phyloP scores from a whole-genome alignment of 2,888 invertebrate species.

The Cerceris ruficornis region DNA sequence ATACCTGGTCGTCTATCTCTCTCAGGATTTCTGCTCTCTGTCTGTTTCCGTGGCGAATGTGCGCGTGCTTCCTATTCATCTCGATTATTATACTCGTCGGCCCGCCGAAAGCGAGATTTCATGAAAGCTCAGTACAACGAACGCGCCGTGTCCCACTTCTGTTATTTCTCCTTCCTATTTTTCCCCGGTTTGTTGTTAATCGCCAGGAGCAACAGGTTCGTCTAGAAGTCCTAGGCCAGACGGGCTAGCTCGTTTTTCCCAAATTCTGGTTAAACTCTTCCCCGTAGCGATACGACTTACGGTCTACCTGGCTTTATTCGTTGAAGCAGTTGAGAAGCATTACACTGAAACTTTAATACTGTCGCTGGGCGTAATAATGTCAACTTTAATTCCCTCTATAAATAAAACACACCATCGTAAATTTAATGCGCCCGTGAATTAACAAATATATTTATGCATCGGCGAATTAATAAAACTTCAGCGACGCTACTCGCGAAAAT shows the following conservation, averaged over 20 bases:
- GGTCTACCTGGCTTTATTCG: background rate
- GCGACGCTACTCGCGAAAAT: too few relatives aligned
- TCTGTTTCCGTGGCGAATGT: constrained; percentile 2
- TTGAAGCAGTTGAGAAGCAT: too few relatives aligned
- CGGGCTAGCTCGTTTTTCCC: constrained; percentile 9
- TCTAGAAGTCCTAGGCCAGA: constrained; percentile 40
- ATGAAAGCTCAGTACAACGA: constrained; percentile 49
- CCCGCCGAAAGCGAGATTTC: constrained; percentile 37
- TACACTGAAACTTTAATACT: too few relatives aligned
- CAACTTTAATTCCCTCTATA: too few relatives aligned
- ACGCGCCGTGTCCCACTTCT: constrained; percentile 43
- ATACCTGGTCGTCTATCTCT: constrained; percentile 16
- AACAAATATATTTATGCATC: too few relatives aligned
- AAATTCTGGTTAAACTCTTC: constrained; percentile 31
- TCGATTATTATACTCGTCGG: constrained; percentile 40
- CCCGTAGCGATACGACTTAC: background rate
- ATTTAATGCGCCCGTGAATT: too few relatives aligned
- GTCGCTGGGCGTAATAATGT: too few relatives aligned
- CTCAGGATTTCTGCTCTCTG: background rate
- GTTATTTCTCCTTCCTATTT: constrained; percentile 37
- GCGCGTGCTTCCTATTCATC: constrained; percentile 47
- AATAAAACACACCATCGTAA: too few relatives aligned
- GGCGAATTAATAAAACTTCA: too few relatives aligned
- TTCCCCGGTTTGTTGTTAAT: constrained; percentile 55
- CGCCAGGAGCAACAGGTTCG: constrained; percentile 65